phyloP scores from a whole-genome alignment of 2,113 vertebrate genomes.

The Rhinolophus ferrumequinum region DNA sequence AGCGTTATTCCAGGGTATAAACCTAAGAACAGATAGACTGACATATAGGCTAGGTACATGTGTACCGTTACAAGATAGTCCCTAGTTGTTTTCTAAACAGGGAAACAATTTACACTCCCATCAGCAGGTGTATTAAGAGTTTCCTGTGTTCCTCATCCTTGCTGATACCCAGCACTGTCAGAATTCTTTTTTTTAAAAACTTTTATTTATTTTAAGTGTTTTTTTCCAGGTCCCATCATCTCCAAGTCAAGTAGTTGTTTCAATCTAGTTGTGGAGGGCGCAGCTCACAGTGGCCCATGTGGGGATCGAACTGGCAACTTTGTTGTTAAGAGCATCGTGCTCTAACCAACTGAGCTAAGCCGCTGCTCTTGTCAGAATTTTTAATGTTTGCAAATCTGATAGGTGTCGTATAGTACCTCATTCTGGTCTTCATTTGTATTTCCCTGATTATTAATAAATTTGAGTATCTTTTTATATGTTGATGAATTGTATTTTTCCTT shows the following conservation, averaged over 20 bases:
- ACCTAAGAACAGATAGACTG: background rate
- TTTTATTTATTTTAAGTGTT: no score
- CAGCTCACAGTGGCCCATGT: no score
- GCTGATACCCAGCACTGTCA: background rate
- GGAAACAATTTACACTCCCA: background rate
- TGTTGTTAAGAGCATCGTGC: no score
- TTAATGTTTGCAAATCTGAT: conserved; percentile 15
- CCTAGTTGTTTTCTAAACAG: background rate
- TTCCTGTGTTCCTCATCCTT: background rate
- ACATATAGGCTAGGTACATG: background rate
- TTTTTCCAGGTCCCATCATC: no score
- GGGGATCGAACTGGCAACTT: no score
- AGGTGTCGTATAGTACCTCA: background rate
- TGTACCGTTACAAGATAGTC: background rate
- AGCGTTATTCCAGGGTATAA: background rate
- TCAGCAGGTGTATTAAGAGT: background rate
- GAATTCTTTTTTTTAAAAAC: no score
- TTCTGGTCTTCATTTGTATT: conserved; percentile 48
- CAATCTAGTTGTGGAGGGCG: no score
- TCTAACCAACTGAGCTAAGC: no score
- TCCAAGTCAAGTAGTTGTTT: no score
- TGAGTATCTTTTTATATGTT: conserved; percentile 24
- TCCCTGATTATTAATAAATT: conserved; percentile 37
- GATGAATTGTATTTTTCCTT: conserved; percentile 4
- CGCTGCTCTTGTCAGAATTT: background rate